Percentiles rank a stretch among this genome's conserved stretches.
Evolutionary conservation across 2,113 vertebrate species (phyloP).

Genomic region (Calidris pugnax): DNA sequence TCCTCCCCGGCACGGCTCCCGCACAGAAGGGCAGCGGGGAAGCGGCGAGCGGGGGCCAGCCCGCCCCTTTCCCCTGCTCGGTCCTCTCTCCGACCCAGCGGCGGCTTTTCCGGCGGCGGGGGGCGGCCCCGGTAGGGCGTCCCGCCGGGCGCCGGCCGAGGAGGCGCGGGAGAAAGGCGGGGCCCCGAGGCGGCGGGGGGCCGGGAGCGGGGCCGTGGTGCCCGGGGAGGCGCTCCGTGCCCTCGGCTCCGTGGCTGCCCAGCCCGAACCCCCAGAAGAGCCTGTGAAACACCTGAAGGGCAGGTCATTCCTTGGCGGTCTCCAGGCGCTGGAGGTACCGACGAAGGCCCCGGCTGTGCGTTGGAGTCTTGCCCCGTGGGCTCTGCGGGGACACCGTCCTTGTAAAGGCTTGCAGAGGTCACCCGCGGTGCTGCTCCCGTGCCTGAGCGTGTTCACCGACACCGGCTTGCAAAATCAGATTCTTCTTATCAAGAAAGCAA

Average conservation of each 20-base stretch:
- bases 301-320: fast-evolving
- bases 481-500: background rate
- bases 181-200: background rate
- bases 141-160: background rate
- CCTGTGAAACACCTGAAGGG: fast-evolving
- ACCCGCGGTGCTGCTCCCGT: fast-evolving
- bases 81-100: fast-evolving
- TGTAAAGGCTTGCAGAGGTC: background rate
- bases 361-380: fast-evolving
- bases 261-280: fast-evolving
- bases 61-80: too few relatives aligned
- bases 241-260: background rate
- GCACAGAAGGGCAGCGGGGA: fast-evolving
- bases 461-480: background rate
- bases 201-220: background rate
- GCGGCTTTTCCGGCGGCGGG: background rate
- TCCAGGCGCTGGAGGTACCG: fast-evolving
- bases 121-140: background rate
- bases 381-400: fast-evolving
- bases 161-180: background rate
- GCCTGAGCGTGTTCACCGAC: fast-evolving
- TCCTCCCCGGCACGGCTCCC: fast-evolving
- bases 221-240: fast-evolving
- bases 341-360: fast-evolving
- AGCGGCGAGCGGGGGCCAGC: fast-evolving